phyloP scores from a whole-genome alignment of 2,797 vertebrate genomes.

The Nyctalus aviator region DNA sequence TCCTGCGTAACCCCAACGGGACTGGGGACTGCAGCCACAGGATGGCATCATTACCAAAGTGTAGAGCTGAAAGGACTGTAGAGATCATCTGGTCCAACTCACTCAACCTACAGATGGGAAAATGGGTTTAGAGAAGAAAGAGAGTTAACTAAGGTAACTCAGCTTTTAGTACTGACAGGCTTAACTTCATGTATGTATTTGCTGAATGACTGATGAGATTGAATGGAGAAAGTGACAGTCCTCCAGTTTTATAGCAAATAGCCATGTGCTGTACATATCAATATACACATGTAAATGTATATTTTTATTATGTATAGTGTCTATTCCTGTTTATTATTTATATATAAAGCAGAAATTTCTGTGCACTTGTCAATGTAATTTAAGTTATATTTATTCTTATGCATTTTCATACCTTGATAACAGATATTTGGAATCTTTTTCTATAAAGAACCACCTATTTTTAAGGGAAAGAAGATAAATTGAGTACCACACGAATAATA shows the following conservation, averaged over 20 bases:
- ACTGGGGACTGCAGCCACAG: not conserved
- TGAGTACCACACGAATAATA: not conserved
- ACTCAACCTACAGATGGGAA: not conserved
- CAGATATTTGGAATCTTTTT: slow-evolving; percentile 10
- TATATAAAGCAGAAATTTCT: not conserved
- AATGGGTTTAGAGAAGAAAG: not conserved
- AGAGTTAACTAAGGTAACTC: not conserved
- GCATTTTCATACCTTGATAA: not conserved
- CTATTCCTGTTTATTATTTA: not conserved
- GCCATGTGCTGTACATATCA: not conserved
- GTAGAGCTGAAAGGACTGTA: not conserved
- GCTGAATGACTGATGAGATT: not conserved
- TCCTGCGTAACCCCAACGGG: not conserved
- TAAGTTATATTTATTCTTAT: not conserved
- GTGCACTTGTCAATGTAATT: not conserved
- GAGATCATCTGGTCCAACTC: not conserved
- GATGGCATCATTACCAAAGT: not conserved
- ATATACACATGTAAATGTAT: not conserved
- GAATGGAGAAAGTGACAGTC: not conserved
- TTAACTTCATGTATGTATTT: not conserved
- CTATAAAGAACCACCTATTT: slow-evolving; percentile 38
- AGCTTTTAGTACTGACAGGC: not conserved
- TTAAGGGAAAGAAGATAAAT: not conserved
- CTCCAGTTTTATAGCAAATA: not conserved
- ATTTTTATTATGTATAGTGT: not conserved